phyloP scores from a whole-genome alignment of 2,113 vertebrate genomes.

The Muntiacus reevesi region DNA sequence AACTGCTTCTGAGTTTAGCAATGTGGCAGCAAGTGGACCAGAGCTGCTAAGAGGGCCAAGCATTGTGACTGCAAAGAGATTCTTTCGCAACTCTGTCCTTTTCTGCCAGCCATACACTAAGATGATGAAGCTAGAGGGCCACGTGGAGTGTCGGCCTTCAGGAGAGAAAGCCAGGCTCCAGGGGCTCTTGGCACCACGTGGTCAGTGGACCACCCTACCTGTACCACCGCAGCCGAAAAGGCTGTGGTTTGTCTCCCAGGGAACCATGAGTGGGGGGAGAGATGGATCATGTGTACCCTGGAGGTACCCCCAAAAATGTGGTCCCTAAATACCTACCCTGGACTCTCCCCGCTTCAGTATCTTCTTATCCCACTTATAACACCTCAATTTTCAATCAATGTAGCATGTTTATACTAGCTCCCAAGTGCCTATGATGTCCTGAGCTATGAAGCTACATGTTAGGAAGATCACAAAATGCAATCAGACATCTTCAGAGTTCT shows the following conservation, averaged over 20 bases:
- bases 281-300: neutral
- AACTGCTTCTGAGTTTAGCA: conserved; percentile 21
- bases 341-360: neutral
- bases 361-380: neutral
- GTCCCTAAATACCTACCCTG: neutral
- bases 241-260: neutral
- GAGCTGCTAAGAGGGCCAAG: neutral
- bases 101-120: neutral
- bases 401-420: rapidly evolving
- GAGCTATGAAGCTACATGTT: neutral
- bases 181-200: rapidly evolving
- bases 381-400: neutral
- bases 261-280: neutral
- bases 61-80: neutral
- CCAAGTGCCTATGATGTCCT: rapidly evolving
- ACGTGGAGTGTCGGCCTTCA: neutral
- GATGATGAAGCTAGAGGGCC: neutral
- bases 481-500: rapidly evolving
- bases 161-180: neutral
- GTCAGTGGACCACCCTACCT: rapidly evolving
- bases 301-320: neutral
- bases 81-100: neutral
- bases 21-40: neutral
- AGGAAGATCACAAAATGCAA: neutral
- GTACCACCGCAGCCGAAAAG: neutral